These are phyloP conservation scores for Andrena fulva DNA, from an alignment of 2,888 invertebrate genomes.

Conservation along the genomic window DNA sequence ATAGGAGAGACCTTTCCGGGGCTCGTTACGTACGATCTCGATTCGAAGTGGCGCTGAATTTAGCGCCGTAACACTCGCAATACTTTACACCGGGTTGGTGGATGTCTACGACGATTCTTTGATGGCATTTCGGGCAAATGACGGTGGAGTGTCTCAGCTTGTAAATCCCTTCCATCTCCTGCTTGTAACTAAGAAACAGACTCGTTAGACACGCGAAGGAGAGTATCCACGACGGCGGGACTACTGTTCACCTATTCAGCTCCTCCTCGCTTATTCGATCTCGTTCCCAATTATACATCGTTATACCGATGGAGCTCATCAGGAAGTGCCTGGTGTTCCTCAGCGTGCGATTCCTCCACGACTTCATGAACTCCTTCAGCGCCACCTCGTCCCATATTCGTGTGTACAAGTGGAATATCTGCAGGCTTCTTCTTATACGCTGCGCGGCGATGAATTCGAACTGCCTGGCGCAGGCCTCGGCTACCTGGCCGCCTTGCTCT, in stretches of 20 bases:
- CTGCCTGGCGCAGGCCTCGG: slow-evolving; percentile 76
- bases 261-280: slow-evolving; percentile 87
- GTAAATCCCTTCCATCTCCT: slow-evolving; percentile 87
- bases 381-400: slow-evolving; percentile 88
- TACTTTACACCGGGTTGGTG: slow-evolving; percentile 84
- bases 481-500: slow-evolving; percentile 76
- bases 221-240: neutral
- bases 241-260: slow-evolving; percentile 83
- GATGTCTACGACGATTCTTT: slow-evolving; percentile 84
- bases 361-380: slow-evolving; percentile 86
- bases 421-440: slow-evolving; percentile 87
- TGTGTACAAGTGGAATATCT: slow-evolving; percentile 88
- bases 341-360: slow-evolving; percentile 84
- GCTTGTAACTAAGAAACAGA: slow-evolving; percentile 82
- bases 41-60: slow-evolving; percentile 50
- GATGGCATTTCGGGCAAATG: slow-evolving; percentile 85
- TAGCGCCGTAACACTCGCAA: slow-evolving; percentile 84
- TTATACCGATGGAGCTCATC: slow-evolving; percentile 86
- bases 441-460: slow-evolving; percentile 86
- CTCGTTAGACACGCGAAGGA: neutral
- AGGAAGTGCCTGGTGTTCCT: slow-evolving; percentile 86
- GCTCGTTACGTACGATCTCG: slow-evolving; percentile 50
- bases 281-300: slow-evolving; percentile 88
- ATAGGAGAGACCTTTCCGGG: rapidly evolving
- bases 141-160: slow-evolving; percentile 86